Evolutionary conservation across 2,113 vertebrate species (phyloP).

Genomic region (Conger conger): DNA sequence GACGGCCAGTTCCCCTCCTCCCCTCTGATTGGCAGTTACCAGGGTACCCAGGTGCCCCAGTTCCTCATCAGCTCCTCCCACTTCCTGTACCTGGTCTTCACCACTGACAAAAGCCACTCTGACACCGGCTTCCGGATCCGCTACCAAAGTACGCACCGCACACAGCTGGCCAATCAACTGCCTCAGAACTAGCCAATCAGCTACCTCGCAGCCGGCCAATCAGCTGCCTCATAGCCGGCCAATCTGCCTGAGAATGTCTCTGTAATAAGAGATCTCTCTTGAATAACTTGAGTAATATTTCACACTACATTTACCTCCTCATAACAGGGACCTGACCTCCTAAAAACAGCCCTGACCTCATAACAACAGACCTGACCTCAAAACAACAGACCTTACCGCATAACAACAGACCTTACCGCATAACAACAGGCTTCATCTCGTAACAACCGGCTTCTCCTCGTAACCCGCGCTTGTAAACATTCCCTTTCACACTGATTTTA

Average conservation of each 20-base stretch:
- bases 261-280: not conserved
- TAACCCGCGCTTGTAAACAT: no score
- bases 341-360: no score
- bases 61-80: slow-evolving; percentile 92
- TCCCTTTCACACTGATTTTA: no score
- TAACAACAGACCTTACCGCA: no score
- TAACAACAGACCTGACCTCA: no score
- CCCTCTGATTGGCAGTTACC: slow-evolving; percentile 91
- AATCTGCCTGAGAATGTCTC: not conserved
- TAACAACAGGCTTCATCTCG: no score
- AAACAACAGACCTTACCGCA: no score
- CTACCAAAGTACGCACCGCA: slow-evolving; percentile 85
- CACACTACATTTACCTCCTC: no score
- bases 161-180: not conserved
- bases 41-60: slow-evolving; percentile 94
- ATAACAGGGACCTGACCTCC: no score
- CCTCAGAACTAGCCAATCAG: not conserved
- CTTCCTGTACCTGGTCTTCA: slow-evolving; percentile 94
- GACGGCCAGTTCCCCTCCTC: slow-evolving; percentile 92
- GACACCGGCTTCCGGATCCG: slow-evolving; percentile 98
- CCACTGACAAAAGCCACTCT: slow-evolving; percentile 97
- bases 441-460: no score
- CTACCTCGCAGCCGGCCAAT: not conserved
- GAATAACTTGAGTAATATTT: not conserved
- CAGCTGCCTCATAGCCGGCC: not conserved